These are phyloP conservation scores for Branchipolynoe longqiensis DNA, from an alignment of 2,888 invertebrate species.

Conservation along the genomic window DNA sequence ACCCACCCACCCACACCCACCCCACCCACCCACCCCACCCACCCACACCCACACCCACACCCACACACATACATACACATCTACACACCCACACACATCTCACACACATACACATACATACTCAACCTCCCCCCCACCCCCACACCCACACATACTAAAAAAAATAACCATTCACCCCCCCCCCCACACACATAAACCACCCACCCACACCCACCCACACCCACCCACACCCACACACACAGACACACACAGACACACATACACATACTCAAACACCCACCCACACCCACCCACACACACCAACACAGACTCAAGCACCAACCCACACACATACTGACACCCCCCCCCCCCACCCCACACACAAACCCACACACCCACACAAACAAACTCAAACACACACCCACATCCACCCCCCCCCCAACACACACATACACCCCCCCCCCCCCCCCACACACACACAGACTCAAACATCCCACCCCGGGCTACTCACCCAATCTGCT, in stretches of 20 bases:
- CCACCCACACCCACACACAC: too few species aligned
- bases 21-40: not conserved
- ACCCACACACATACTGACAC: not conserved
- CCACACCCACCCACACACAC: not conserved
- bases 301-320: not conserved
- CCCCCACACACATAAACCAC: not conserved
- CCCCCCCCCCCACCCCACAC: not conserved
- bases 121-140: not conserved
- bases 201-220: not conserved
- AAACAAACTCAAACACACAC: not conserved
- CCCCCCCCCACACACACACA: not conserved
- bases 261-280: not conserved
- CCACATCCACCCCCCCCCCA: not conserved
- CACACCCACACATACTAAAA: not conserved
- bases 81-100: not conserved
- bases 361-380: not conserved
- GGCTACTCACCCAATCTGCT: not conserved
- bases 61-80: not conserved
- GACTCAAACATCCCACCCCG: not conserved
- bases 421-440: not conserved
- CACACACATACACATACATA: not conserved
- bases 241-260: too few species aligned
- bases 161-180: not conserved
- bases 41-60: not conserved
- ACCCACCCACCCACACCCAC: not conserved